Evolutionary conservation across 2,797 vertebrate species (phyloP), one percentile per base, ranked within the genome.

Genomic region (Lagocephalus sceleratus): DNA sequence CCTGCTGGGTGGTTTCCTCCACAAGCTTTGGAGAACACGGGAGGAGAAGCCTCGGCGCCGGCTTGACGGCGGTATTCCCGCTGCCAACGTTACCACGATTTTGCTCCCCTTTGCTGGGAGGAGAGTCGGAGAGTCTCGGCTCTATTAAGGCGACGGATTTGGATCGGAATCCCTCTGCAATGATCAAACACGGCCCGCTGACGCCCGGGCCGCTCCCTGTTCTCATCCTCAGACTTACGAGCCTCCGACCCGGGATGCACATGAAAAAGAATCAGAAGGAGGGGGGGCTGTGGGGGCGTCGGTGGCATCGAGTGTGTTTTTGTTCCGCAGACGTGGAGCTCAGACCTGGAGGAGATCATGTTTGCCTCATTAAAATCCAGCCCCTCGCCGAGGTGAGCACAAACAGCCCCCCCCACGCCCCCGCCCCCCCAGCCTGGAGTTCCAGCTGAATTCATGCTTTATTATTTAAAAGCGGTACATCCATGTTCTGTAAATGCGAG

Each of bases 331-430:
- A 32, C 15, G 52, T 50, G 51, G 68, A 68, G 60, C 39, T 35
- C 53, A 73, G 68, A 68, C 60, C 70, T 35, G 53, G 56, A 77
- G 59, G 78, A 60, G 52, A 66, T 73, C 54, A 43, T 42, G 57
- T 75, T 62, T 44, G 58, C 57, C 74, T 85, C 78, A 81, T 85
- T 87, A 84, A 75, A 72, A 74, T 57, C 23, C 2, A 58, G 25
- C 47, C 47, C 60, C 59, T 65, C 20, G 2, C 55, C 47, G 63
- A 78, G 72, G 73, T 66, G 71, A 79, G 42, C 14, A 5, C 51
- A 51, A 75, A 66, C 68, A 70, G 69, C 79, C 60, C 70, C n/a
- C n/a, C n/a, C n/a, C n/a, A n/a, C n/a, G n/a, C n/a, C n/a, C n/a
- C n/a, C n/a, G n/a, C n/a, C n/a, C n/a, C n/a, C n/a, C n/a, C n/a